Evolutionary conservation across 2,113 vertebrate genomes (phyloP).

Genomic region (Petrocephalus zakoni): DNA sequence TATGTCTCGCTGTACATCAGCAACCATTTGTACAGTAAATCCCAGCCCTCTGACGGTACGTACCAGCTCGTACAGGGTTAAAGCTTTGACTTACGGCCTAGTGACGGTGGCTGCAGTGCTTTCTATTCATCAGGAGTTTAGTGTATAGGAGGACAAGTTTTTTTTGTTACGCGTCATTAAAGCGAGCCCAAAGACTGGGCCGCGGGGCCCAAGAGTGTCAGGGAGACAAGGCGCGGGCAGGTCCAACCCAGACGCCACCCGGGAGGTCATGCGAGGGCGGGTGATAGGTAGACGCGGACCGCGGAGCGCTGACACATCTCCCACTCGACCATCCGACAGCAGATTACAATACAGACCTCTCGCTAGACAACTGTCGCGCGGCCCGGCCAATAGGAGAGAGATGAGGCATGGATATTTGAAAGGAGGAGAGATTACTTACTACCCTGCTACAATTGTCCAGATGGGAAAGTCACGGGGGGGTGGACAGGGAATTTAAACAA

Average conservation of each 20-base stretch:
- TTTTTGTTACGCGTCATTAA: neutral
- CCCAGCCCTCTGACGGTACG: neutral
- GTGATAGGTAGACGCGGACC: neutral
- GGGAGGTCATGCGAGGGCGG: neutral
- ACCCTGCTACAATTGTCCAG: neutral
- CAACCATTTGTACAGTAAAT: neutral
- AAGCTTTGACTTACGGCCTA: neutral
- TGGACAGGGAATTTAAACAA: conserved; percentile 16
- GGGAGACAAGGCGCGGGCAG: neutral
- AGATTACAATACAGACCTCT: neutral
- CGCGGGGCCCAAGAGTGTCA: neutral
- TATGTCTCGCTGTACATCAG: neutral
- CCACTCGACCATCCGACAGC: neutral
- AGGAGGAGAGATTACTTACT: neutral
- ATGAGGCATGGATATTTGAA: neutral
- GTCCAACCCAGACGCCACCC: neutral
- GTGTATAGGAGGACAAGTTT: neutral
- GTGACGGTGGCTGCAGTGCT: neutral
- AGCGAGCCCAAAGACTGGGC: neutral
- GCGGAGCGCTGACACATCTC: neutral
- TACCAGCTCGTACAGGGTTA: neutral
- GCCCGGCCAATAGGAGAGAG: neutral
- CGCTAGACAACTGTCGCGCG: neutral
- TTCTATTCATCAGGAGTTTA: neutral
- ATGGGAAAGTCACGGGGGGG: neutral